Evolutionary conservation across 2,113 vertebrate genomes (phyloP).

Genomic region (Actinemys pallida): DNA sequence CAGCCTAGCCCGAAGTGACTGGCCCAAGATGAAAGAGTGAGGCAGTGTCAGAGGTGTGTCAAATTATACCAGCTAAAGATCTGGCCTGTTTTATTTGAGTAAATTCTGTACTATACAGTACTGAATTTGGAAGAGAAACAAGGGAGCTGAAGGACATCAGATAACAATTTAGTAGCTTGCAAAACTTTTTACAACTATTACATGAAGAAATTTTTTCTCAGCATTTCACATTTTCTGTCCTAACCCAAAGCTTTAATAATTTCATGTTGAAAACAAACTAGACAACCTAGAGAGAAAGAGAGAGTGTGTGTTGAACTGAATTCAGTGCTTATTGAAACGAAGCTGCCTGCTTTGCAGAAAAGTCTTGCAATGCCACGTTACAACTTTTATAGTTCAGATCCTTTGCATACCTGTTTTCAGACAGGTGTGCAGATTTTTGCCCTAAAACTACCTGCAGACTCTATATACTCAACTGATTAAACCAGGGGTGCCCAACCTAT

Average conservation of each 20-base stretch:
- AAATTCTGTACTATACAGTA: constrained; percentile 1
- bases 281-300: background rate
- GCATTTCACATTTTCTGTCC: background rate
- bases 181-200: background rate
- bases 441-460: background rate
- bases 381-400: background rate
- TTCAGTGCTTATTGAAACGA: background rate
- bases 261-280: background rate
- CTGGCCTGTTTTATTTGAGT: background rate
- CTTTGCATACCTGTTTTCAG: background rate
- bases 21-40: background rate
- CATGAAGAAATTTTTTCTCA: background rate
- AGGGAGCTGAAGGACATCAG: constrained; percentile 21
- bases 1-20: background rate
- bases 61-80: background rate
- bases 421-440: constrained; percentile 24
- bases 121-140: constrained; percentile 39
- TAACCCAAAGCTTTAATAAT: background rate
- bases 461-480: background rate
- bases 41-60: background rate
- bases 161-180: background rate
- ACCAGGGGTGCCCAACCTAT: background rate
- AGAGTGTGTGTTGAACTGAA: background rate
- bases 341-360: background rate
- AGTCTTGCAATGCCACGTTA: rapidly evolving